phyloP scores from a whole-genome alignment of 2,113 vertebrate species.

The Catharus fuscescens region DNA sequence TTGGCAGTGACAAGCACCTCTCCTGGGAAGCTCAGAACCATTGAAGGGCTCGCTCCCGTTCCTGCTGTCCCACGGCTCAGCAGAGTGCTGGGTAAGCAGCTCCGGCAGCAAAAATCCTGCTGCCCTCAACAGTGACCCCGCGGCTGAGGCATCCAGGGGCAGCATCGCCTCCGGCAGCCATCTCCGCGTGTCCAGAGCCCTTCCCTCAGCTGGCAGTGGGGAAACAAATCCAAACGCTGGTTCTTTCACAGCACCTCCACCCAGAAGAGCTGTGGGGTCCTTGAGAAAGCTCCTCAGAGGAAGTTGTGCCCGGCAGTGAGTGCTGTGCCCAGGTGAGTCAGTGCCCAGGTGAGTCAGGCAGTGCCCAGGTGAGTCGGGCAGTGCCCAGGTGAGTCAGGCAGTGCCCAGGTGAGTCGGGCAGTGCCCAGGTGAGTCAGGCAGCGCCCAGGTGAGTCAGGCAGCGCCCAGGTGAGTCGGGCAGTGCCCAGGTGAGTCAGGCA shows the following conservation, averaged over 20 bases:
- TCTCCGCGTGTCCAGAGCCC: fast-evolving
- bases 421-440: not conserved
- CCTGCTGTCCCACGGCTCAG: not conserved
- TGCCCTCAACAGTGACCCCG: not conserved
- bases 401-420: not conserved
- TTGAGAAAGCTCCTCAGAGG: fast-evolving
- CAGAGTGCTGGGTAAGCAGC: not conserved
- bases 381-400: not conserved
- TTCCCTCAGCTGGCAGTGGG: not conserved
- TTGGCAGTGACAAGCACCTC: fast-evolving
- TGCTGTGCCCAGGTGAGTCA: not conserved
- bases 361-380: not conserved
- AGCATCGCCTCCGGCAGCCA: fast-evolving
- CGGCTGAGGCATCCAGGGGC: fast-evolving
- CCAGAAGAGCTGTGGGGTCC: not conserved
- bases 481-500: not conserved
- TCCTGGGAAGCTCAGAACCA: fast-evolving
- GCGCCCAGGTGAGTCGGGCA: no score
- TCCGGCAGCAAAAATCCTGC: not conserved
- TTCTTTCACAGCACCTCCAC: not conserved
- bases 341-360: not conserved
- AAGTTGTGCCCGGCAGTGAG: not conserved
- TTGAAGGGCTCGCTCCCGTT: fast-evolving
- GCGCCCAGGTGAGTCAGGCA: not conserved
- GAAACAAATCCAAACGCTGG: fast-evolving